phyloP scores from a whole-genome alignment of 2,113 vertebrate genomes.

The Anser brachyrhynchus region DNA sequence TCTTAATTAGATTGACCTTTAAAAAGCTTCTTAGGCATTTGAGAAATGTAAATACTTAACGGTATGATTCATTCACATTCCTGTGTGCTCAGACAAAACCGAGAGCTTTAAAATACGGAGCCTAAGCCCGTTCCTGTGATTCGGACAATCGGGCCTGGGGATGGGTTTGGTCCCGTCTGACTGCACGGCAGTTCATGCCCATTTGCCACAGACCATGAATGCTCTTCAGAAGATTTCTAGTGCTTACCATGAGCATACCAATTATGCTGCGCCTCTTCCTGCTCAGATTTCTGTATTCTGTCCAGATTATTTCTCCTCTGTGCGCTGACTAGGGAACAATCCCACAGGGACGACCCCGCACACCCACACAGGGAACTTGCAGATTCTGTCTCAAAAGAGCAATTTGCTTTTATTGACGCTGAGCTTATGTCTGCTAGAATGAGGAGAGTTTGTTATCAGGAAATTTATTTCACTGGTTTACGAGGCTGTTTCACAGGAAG shows the following conservation, averaged over 20 bases:
- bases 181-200: fast-evolving
- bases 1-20: conserved; percentile 82
- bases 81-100: conserved; percentile 10
- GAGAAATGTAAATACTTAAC: conserved; percentile 67
- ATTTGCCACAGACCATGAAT: background rate
- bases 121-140: background rate
- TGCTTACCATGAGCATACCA: background rate
- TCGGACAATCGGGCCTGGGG: background rate
- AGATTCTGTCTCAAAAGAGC: background rate
- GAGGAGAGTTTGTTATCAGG: background rate
- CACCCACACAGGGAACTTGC: background rate
- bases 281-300: background rate
- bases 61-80: conserved; percentile 22
- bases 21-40: conserved; percentile 69
- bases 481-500: background rate
- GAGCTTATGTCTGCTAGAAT: background rate
- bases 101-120: conserved; percentile 15
- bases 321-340: fast-evolving
- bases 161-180: background rate
- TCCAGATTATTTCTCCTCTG: background rate
- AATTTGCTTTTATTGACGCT: conserved; percentile 15
- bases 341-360: fast-evolving
- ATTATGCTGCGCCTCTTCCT: fast-evolving
- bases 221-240: background rate
- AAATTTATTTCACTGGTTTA: conserved; percentile 14